A percentile compares a stretch with the other conserved stretches of the same genome.
Evolutionary conservation across 2,888 invertebrate genomes (phyloP).

Genomic region (Pinctada fucata): DNA sequence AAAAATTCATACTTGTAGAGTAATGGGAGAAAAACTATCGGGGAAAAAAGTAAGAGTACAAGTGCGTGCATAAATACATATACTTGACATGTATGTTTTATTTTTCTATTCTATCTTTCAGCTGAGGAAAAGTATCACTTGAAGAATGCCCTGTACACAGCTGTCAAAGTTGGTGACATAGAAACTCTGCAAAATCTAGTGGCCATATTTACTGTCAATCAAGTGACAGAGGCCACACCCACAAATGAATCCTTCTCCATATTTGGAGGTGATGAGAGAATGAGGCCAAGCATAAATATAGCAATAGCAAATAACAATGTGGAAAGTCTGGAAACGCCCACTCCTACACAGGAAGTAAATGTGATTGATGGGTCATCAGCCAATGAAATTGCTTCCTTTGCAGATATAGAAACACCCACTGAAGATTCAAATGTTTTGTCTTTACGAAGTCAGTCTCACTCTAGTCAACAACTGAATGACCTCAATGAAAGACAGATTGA

Average conservation of each 20-base stretch:
- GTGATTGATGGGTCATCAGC: neutral
- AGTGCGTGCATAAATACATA: no score
- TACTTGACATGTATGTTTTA: no score
- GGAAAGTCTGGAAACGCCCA: neutral
- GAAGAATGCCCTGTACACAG: conserved; percentile 73
- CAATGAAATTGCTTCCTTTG: neutral
- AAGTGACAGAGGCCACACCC: neutral
- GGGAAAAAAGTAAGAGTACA: no score
- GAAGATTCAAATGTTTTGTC: neutral
- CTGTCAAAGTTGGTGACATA: conserved; percentile 71
- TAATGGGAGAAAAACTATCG: no score
- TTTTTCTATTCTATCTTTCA: conserved; percentile 33
- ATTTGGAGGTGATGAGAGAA: neutral
- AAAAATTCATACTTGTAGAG: no score
- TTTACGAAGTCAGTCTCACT: neutral
- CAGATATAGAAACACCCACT: neutral
- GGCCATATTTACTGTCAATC: conserved; percentile 38
- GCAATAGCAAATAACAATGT: neutral
- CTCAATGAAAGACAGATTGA: neutral
- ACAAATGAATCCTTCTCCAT: neutral
- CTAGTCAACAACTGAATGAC: neutral
- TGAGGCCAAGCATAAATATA: no score
- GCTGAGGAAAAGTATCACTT: conserved; percentile 65
- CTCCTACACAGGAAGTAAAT: neutral
- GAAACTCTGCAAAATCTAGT: conserved; percentile 59